phyloP scores from a whole-genome alignment of 2,113 vertebrate genomes.

The Pachycephala philippinensis region DNA sequence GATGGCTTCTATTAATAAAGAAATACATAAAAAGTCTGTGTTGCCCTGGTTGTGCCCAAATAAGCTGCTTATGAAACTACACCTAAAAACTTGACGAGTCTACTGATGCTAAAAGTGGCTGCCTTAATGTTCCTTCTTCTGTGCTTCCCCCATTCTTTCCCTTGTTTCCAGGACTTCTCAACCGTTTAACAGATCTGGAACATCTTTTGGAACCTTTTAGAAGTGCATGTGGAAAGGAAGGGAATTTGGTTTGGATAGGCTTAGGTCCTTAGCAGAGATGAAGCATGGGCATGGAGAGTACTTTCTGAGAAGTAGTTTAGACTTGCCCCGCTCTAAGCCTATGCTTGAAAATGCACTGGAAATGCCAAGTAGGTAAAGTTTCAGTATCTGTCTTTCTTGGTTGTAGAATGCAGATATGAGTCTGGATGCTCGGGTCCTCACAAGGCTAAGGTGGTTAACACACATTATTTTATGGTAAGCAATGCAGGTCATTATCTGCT shows the following conservation, averaged over 20 bases:
- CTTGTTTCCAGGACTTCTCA: not conserved
- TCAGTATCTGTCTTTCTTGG: not conserved
- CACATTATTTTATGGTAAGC: not conserved
- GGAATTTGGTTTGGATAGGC: not conserved
- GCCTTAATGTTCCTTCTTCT: not conserved
- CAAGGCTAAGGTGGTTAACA: not conserved
- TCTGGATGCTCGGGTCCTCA: not conserved
- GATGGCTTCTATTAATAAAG: not conserved
- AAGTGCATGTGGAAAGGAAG: not conserved
- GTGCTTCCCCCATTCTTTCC: not conserved
- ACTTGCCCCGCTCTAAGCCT: not conserved
- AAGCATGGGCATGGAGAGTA: fast-evolving
- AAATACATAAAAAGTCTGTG: not conserved
- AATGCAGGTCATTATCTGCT: not conserved
- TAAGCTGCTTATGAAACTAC: not conserved
- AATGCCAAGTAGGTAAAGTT: not conserved
- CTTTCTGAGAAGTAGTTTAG: not conserved
- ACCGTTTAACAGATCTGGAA: not conserved
- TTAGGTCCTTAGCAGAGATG: not conserved
- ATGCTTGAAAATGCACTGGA: not conserved
- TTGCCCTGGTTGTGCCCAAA: not conserved
- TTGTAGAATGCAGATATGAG: not conserved
- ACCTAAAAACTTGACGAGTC: not conserved
- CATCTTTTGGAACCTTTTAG: not conserved
- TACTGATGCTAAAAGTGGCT: not conserved